Conservation (phyloP, 2,888 invertebrate genomes). For the Troides aeacus region DNA sequence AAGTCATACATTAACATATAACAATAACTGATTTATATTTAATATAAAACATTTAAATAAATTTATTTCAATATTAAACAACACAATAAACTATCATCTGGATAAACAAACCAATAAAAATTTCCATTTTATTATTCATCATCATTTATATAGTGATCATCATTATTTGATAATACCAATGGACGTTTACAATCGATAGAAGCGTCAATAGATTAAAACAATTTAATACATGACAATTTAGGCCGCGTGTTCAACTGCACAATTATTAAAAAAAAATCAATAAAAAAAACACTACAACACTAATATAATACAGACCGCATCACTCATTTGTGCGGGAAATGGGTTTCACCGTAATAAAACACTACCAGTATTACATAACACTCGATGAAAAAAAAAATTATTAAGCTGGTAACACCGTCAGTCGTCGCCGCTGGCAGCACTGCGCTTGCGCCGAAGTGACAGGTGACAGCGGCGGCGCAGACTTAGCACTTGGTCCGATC, state of each 20-base stretch:
- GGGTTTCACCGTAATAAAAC: conserved; percentile 22
- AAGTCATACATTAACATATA: not conserved
- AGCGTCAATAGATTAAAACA: not conserved
- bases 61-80: too few species aligned
- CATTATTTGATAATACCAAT: conserved; percentile 13
- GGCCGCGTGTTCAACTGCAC: conserved; percentile 31
- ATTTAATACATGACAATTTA: conserved; percentile 30
- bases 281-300: conserved; percentile 27
- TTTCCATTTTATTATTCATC: too few species aligned
- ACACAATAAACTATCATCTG: too few species aligned
- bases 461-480: conserved; percentile 28
- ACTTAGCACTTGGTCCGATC: conserved; percentile 68
- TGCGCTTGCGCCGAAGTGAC: conserved; percentile 9
- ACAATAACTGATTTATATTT: not conserved
- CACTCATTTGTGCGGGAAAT: conserved; percentile 42
- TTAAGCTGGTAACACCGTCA: conserved; percentile 52
- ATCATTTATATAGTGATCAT: not conserved
- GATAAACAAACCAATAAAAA: too few species aligned
- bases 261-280: conserved; percentile 17
- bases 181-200: conserved; percentile 6
- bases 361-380: conserved; percentile 28
- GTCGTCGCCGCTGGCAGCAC: conserved; percentile 34
- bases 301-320: conserved; percentile 35
- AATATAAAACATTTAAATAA: not conserved
- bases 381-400: conserved; percentile 28